phyloP scores from a whole-genome alignment of 2,797 vertebrate genomes.

The Pachyuromys duprasi region DNA sequence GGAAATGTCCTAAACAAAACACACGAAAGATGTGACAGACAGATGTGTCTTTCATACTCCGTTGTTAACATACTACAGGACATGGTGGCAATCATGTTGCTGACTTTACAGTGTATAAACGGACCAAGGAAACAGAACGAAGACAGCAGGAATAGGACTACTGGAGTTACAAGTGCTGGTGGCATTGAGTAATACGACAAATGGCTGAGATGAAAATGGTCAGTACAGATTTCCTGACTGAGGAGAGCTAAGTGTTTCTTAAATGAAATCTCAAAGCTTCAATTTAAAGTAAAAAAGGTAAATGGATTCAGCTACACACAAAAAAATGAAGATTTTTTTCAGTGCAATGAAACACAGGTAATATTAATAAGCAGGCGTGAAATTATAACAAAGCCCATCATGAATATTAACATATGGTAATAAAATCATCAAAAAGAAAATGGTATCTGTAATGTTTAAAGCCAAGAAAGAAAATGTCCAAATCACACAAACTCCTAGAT shows the following conservation, averaged over 20 bases:
- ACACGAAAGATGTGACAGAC: background rate
- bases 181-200: background rate
- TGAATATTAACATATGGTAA: background rate
- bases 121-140: background rate
- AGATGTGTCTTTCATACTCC: background rate
- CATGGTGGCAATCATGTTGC: background rate
- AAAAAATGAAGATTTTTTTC: slow-evolving; percentile 57
- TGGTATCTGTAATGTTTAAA: background rate
- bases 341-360: background rate
- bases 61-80: background rate
- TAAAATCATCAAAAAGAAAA: background rate
- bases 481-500: slow-evolving; percentile 31
- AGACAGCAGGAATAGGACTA: background rate
- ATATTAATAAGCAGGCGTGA: background rate
- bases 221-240: background rate
- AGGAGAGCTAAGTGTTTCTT: background rate
- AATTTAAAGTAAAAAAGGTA: background rate
- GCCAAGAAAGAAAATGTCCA: slow-evolving; percentile 18
- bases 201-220: background rate
- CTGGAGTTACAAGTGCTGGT: background rate
- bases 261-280: background rate
- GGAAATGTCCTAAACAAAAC: background rate
- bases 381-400: background rate
- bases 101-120: background rate
- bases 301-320: background rate